Evolutionary conservation across 2,888 invertebrate species (phyloP).

Genomic region (Trichacis sp.): DNA sequence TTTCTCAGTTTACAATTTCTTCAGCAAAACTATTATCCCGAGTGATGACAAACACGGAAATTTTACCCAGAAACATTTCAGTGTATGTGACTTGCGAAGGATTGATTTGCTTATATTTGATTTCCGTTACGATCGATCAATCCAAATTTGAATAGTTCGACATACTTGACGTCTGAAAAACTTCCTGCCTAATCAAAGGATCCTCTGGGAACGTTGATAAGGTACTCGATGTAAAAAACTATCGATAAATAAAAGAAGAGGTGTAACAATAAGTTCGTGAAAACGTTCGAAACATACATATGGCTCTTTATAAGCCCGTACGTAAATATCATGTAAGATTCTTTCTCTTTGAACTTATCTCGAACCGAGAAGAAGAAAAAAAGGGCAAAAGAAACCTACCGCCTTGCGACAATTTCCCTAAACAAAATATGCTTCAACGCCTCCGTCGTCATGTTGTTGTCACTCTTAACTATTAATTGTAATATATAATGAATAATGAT

Average conservation of each 20-base stretch:
- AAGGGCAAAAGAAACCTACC: slow-evolving; percentile 43
- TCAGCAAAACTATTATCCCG: no score
- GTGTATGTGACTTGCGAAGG: background rate
- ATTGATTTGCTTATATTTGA: slow-evolving; percentile 18
- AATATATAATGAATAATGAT: slow-evolving; percentile 68
- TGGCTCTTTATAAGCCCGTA: slow-evolving; percentile 40
- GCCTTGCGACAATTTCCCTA: slow-evolving; percentile 55
- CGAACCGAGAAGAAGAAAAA: slow-evolving; percentile 21
- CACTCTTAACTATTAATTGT: slow-evolving; percentile 68
- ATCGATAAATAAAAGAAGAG: slow-evolving; percentile 32
- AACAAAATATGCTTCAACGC: slow-evolving; percentile 63
- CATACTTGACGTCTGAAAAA: slow-evolving; percentile 31
- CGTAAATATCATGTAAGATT: slow-evolving; percentile 43
- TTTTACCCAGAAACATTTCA: no score
- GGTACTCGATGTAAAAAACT: slow-evolving; percentile 12
- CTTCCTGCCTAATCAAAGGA: slow-evolving; percentile 22
- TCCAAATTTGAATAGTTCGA: slow-evolving; percentile 32
- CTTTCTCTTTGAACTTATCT: slow-evolving; percentile 30
- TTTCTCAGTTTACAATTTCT: no score
- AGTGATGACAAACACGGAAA: no score
- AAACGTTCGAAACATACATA: slow-evolving; percentile 45
- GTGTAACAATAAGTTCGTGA: slow-evolving; percentile 38
- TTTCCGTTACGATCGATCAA: slow-evolving; percentile 11
- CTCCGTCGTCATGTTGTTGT: slow-evolving; percentile 70
- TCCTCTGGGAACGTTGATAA: background rate